Evolutionary conservation across 2,113 vertebrate species (phyloP).

Genomic region (Rhegmatorhina hoffmannsi): DNA sequence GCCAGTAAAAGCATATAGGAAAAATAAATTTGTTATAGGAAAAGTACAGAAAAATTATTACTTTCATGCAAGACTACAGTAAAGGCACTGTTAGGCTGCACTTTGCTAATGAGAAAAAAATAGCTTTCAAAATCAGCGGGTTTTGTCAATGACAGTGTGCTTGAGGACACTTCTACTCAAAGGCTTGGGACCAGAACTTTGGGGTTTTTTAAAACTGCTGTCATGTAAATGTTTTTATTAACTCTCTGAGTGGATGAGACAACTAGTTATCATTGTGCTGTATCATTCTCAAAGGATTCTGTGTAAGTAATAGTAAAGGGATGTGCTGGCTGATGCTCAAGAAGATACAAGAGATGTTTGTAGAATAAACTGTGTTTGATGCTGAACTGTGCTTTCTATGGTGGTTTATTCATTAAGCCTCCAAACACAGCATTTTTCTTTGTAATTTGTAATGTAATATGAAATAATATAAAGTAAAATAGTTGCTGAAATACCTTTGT

Average conservation of each 20-base stretch:
- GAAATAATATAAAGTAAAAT: neutral
- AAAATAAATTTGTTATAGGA: conserved; percentile 82
- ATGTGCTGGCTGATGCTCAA: neutral
- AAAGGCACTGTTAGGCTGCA: conserved; percentile 69
- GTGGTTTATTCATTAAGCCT: neutral
- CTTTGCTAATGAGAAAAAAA: conserved; percentile 58
- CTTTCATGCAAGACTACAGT: conserved; percentile 75
- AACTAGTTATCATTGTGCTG: neutral
- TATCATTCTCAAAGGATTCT: neutral
- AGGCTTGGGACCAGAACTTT: neutral
- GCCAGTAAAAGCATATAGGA: conserved; percentile 83
- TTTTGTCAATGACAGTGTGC: conserved; percentile 36
- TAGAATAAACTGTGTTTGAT: neutral
- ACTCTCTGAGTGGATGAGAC: neutral
- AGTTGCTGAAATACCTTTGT: neutral
- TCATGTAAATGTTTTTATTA: neutral
- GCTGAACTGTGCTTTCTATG: neutral
- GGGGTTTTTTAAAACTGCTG: neutral
- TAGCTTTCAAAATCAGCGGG: conserved; percentile 40
- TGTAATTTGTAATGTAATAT: neutral
- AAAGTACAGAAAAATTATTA: conserved; percentile 77
- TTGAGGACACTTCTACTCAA: neutral
- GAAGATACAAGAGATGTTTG: neutral
- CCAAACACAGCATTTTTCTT: neutral
- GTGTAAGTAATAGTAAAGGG: neutral